A percentile compares a stretch with the other conserved stretches of the same genome.
Evolutionary conservation across 2,888 invertebrate genomes (phyloP).

Genomic region (Cabera pusaria): DNA sequence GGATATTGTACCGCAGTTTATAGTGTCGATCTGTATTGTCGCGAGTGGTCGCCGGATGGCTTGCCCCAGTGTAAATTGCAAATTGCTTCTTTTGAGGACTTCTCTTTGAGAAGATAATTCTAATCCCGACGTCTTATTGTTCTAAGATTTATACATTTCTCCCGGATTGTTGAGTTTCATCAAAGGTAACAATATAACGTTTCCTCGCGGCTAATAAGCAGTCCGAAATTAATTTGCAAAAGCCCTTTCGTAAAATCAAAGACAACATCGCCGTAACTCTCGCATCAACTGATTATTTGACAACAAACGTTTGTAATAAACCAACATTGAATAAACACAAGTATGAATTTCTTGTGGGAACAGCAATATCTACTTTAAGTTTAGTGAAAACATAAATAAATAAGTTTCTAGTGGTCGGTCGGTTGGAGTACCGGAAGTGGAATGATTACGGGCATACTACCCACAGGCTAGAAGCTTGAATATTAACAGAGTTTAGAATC

Average conservation of each 20-base stretch:
- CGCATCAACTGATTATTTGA: constrained; percentile 38
- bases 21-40: constrained; percentile 61
- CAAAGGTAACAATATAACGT: constrained; percentile 27
- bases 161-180: constrained; percentile 28
- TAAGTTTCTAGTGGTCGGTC: constrained; percentile 31
- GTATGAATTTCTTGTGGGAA: constrained; percentile 36
- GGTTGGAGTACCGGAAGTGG: constrained; percentile 26
- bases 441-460: constrained; percentile 41
- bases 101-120: constrained; percentile 1
- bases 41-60: constrained; percentile 29
- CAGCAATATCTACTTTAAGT: constrained; percentile 35
- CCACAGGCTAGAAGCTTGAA: constrained; percentile 39
- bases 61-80: constrained; percentile 17
- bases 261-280: constrained; percentile 31
- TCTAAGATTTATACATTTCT: constrained; percentile 11
- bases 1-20: constrained; percentile 63
- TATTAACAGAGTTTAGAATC: constrained; percentile 46
- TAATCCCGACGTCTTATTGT: constrained; percentile 12
- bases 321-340: constrained; percentile 37
- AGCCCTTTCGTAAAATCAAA: constrained; percentile 36
- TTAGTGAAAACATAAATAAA: constrained; percentile 43
- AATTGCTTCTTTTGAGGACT: constrained; percentile 14
- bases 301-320: constrained; percentile 37
- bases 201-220: constrained; percentile 30
- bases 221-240: constrained; percentile 34